Evolutionary conservation across 2,888 invertebrate genomes (phyloP).

Genomic region (Eledone cirrhosa): DNA sequence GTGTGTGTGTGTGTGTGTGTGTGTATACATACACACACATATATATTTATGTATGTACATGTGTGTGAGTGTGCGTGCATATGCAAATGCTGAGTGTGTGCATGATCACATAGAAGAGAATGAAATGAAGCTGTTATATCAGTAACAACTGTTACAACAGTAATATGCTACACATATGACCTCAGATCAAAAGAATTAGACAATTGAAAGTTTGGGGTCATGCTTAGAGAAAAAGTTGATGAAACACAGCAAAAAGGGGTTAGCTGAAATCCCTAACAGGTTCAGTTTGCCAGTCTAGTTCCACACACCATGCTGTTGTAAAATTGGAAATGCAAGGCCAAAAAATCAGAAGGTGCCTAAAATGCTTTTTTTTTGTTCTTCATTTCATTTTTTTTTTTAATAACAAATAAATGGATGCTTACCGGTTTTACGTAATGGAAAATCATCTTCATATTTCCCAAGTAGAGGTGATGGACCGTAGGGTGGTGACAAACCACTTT

Average conservation of each 20-base stretch:
- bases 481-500: constrained; percentile 65
- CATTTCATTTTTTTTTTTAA: neutral
- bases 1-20: too few relatives aligned
- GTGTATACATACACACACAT: too few relatives aligned
- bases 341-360: constrained; percentile 5
- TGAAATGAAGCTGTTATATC: too few relatives aligned
- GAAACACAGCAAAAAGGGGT: neutral
- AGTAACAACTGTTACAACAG: too few relatives aligned
- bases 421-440: constrained; percentile 95
- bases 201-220: neutral
- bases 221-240: neutral
- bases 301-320: constrained; percentile 9
- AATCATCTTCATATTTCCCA: constrained; percentile 78
- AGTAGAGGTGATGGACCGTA: constrained; percentile 68
- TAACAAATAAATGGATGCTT: constrained; percentile 46
- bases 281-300: neutral
- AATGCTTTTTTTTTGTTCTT: neutral
- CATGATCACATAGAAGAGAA: too few relatives aligned
- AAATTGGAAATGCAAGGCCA: constrained; percentile 19
- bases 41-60: too few relatives aligned
- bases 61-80: too few relatives aligned
- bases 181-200: neutral
- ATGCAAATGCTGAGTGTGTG: too few relatives aligned
- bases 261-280: neutral
- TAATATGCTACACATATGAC: too few relatives aligned